Conservation (phyloP, 2,797 vertebrate species). For the Threskiornis aethiopicus region DNA sequence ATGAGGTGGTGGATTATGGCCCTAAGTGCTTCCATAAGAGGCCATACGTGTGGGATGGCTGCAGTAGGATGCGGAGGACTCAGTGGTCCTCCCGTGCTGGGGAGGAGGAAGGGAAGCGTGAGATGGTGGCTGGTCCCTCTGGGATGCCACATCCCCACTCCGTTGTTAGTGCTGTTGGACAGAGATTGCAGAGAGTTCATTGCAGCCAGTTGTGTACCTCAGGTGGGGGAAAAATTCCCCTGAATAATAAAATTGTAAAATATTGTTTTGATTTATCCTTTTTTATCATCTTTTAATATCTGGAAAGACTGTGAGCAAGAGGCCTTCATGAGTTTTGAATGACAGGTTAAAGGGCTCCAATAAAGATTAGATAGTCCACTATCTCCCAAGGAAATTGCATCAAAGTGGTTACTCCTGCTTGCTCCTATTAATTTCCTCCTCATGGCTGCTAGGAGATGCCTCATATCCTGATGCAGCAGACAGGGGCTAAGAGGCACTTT, state of each 20-base stretch:
- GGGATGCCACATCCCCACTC: not conserved
- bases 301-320: constrained; percentile 63
- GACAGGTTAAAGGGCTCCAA: constrained; percentile 84
- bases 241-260: constrained; percentile 71
- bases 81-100: fast-evolving
- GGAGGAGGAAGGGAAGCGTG: constrained; percentile 11
- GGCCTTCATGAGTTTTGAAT: constrained; percentile 76
- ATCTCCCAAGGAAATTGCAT: constrained; percentile 86
- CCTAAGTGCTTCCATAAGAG: not conserved
- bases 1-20: fast-evolving
- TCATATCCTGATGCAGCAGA: constrained; percentile 78
- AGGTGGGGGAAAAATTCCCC: not conserved
- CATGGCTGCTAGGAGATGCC: constrained; percentile 77
- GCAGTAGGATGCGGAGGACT: not conserved
- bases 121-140: not conserved
- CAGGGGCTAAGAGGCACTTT: constrained; percentile 75
- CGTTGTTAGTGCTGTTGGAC: not conserved
- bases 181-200: not conserved
- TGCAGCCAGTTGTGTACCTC: not conserved
- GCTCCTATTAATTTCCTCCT: constrained; percentile 84
- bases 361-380: constrained; percentile 84
- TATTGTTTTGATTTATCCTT: constrained; percentile 72
- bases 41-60: fast-evolving
- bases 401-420: constrained; percentile 83
- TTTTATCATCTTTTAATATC: constrained; percentile 74